phyloP scores from a whole-genome alignment of 2,888 invertebrate genomes.

The Bombylius discolor region DNA sequence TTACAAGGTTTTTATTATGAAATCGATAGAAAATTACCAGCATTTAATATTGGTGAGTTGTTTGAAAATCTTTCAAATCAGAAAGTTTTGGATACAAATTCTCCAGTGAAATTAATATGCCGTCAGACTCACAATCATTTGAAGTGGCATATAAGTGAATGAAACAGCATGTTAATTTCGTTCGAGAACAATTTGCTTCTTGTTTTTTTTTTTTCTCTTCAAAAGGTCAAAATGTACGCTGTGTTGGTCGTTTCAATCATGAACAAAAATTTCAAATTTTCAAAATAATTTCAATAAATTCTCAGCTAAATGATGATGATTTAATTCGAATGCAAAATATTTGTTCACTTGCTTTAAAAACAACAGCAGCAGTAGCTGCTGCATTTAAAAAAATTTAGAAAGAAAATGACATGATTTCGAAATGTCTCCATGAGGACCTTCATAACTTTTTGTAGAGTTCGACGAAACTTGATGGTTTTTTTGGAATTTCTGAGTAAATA shows the following conservation, averaged over 20 bases:
- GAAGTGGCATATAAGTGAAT: not conserved
- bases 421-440: too few species aligned
- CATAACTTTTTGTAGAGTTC: too few species aligned
- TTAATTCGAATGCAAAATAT: slow-evolving; percentile 28
- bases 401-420: too few species aligned
- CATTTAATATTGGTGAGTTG: slow-evolving; percentile 11
- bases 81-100: too few species aligned
- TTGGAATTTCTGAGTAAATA: too few species aligned
- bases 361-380: too few species aligned
- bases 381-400: too few species aligned
- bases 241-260: slow-evolving; percentile 25
- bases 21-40: slow-evolving; percentile 19
- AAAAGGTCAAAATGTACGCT: slow-evolving; percentile 23
- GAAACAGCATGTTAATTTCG: not conserved
- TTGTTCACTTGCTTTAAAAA: slow-evolving; percentile 22
- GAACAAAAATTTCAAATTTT: slow-evolving; percentile 23
- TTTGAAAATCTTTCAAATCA: too few species aligned
- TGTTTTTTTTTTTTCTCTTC: not conserved
- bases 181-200: too few species aligned
- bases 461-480: too few species aligned
- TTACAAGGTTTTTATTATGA: slow-evolving; percentile 29
- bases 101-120: too few species aligned
- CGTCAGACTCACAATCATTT: too few species aligned
- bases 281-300: slow-evolving; percentile 18
- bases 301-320: slow-evolving; percentile 10